These are phyloP conservation scores for Acyrthosiphon pisum DNA, from an alignment of 1,140 invertebrate species.

Conservation along the genomic window DNA sequence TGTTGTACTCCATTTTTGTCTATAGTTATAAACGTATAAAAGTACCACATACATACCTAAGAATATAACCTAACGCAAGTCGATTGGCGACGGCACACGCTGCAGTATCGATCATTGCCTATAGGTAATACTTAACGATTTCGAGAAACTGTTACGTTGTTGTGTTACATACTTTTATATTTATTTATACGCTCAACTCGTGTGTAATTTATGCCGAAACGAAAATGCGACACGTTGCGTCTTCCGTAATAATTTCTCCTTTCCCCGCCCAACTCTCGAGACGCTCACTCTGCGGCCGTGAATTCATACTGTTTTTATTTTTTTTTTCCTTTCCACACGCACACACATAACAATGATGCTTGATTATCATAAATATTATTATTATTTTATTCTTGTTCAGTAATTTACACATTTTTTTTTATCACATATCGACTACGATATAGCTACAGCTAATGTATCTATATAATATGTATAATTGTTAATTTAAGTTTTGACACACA, in stretches of 20 bases:
- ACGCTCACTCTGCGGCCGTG: background rate
- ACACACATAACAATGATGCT: background rate
- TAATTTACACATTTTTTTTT: background rate
- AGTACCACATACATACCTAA: background rate
- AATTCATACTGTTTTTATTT: background rate
- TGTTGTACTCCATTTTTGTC: background rate
- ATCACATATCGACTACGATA: background rate
- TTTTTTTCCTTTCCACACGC: background rate
- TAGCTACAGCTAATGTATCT: background rate
- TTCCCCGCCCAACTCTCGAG: background rate
- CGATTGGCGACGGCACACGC: background rate
- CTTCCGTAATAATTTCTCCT: conserved; percentile 48
- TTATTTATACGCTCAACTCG: background rate
- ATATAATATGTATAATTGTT: background rate
- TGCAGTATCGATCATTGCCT: background rate
- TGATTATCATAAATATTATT: background rate
- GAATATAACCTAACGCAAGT: background rate
- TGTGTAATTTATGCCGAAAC: conserved; percentile 34
- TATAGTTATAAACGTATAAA: background rate
- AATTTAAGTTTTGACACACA: background rate
- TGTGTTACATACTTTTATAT: background rate
- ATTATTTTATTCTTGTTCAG: background rate
- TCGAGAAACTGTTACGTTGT: background rate
- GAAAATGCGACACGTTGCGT: conserved; percentile 31
- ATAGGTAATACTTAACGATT: conserved; percentile 12